These are phyloP conservation scores for Acomys russatus DNA, from an alignment of 2,797 vertebrate genomes.

Conservation along the genomic window DNA sequence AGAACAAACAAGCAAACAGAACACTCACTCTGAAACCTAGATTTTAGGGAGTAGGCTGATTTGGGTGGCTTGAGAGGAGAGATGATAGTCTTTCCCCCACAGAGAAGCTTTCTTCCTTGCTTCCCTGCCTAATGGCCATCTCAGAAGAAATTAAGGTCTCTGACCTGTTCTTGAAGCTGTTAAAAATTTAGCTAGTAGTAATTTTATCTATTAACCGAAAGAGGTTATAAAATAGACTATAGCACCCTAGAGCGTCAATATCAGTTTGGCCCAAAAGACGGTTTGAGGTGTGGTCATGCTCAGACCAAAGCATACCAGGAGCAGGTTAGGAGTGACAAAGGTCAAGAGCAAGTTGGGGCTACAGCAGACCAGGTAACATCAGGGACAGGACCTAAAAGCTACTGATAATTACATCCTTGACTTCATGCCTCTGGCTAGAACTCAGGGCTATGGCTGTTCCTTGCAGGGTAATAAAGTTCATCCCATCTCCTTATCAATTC, in stretches of 20 bases:
- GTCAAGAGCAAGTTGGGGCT: background rate
- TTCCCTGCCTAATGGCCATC: background rate
- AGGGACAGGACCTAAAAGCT: background rate
- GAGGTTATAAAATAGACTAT: background rate
- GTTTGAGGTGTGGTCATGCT: background rate
- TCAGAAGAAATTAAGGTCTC: constrained; percentile 65
- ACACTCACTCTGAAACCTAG: constrained; percentile 24
- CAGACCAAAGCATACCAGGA: background rate
- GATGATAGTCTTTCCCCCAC: background rate
- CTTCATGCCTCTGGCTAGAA: background rate
- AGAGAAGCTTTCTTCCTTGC: background rate
- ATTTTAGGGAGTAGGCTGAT: constrained; percentile 13
- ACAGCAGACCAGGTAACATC: background rate
- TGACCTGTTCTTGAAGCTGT: constrained; percentile 56
- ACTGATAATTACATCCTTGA: background rate
- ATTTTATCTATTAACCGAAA: constrained; percentile 47
- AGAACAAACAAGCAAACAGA: constrained; percentile 56
- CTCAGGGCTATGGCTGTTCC: background rate
- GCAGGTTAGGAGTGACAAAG: background rate
- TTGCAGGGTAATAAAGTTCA: background rate
- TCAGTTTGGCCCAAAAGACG: constrained; percentile 22
- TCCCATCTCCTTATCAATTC: background rate
- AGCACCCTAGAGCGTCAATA: background rate
- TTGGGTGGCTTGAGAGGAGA: background rate
- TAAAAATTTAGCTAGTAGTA: constrained; percentile 54